Evolutionary conservation across 2,888 invertebrate species (phyloP).

Genomic region (Pristionchus maxplancki): DNA sequence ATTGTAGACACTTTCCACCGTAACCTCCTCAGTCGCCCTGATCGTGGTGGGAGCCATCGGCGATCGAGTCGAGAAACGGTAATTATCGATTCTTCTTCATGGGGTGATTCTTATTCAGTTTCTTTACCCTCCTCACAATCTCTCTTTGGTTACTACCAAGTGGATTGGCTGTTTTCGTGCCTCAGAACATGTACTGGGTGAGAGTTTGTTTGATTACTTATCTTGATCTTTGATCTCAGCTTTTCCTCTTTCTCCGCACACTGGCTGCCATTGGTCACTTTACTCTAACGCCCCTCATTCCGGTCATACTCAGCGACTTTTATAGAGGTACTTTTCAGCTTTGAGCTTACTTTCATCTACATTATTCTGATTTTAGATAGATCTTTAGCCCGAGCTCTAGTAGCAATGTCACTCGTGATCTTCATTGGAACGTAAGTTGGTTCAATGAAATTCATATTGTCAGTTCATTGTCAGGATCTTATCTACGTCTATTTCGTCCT

Average conservation of each 20-base stretch:
- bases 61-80: slow-evolving; percentile 30
- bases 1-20: neutral
- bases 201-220: neutral
- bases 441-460: neutral
- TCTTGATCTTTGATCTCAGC: neutral
- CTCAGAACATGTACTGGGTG: slow-evolving; percentile 8
- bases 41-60: slow-evolving; percentile 16
- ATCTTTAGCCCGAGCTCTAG: neutral
- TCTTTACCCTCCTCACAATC: neutral
- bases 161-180: neutral
- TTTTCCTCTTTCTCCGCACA: neutral
- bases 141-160: neutral
- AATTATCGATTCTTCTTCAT: neutral
- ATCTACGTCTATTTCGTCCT: neutral
- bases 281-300: neutral
- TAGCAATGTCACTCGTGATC: neutral
- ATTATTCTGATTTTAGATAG: neutral
- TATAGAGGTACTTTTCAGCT: neutral
- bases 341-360: too few relatives aligned
- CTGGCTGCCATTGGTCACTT: neutral
- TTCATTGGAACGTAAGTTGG: neutral
- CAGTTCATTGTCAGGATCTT: neutral
- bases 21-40: neutral
- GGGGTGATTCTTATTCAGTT: neutral
- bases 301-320: neutral